phyloP scores from a whole-genome alignment of 1,140 invertebrate species.

The Leptinotarsa defecta region DNA sequence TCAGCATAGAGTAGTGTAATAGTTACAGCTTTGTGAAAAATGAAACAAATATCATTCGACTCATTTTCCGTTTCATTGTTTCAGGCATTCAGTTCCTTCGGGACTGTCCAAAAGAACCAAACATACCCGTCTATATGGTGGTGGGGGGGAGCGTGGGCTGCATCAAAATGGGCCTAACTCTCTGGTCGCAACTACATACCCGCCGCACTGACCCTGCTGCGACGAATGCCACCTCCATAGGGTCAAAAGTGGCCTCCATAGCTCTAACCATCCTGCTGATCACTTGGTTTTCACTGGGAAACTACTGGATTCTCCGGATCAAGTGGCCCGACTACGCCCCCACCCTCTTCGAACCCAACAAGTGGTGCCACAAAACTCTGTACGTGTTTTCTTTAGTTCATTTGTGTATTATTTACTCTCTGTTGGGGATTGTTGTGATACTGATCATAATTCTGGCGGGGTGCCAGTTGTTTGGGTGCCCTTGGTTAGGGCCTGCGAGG shows the following conservation, averaged over 20 bases:
- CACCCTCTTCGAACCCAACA: slow-evolving; percentile 71
- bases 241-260: slow-evolving; percentile 56
- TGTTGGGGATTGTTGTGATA: slow-evolving; percentile 63
- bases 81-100: slow-evolving; percentile 78
- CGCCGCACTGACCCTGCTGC: slow-evolving; percentile 63
- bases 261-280: slow-evolving; percentile 71
- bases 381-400: slow-evolving; percentile 80
- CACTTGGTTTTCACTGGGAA: slow-evolving; percentile 76
- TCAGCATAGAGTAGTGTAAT: no score
- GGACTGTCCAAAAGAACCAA: slow-evolving; percentile 77
- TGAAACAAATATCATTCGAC: not conserved
- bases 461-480: slow-evolving; percentile 70
- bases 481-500: slow-evolving; percentile 65
- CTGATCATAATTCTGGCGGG: slow-evolving; percentile 64
- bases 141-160: slow-evolving; percentile 77
- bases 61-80: not conserved
- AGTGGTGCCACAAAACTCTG: slow-evolving; percentile 76
- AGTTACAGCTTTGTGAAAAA: no score
- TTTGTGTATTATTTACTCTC: slow-evolving; percentile 69
- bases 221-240: slow-evolving; percentile 59
- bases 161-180: slow-evolving; percentile 70
- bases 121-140: slow-evolving; percentile 82
- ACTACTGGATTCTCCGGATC: slow-evolving; percentile 80
- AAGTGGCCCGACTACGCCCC: slow-evolving; percentile 74
- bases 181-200: slow-evolving; percentile 71